Evolutionary conservation across 2,888 invertebrate species (phyloP), one percentile per base, ranked within the genome.

Genomic region (Drosophila nr. fundita): DNA sequence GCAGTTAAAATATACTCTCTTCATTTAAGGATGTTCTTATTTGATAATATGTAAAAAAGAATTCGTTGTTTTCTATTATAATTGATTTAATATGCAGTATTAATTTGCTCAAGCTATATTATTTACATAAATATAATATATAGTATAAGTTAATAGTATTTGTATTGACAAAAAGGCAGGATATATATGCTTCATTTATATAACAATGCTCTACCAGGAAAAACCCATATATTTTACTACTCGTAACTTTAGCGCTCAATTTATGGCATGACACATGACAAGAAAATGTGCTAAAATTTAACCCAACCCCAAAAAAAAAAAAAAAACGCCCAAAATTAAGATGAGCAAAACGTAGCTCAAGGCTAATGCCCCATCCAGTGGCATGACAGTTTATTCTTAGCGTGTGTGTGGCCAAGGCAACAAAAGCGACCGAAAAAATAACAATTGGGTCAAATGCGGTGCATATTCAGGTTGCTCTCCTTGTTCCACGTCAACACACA

Each of bases 351-450:
- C 65, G 54, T 53, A 57, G 29, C 62, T 73, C 77, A 77, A 77
- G 77, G 77, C 79, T 84, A 63, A 75, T 73, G 78, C 73, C 73
- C 82, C 66, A 66, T 72, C 52, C 69, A 66, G 72, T 78, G 69
- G 72, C 72, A 67, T 57, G 62, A 63, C 63, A 61, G 61, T 70
- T 73, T 82, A 78, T 78, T 85, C 79, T 73, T 67, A 66, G 83
- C 80, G 53, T 73, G 64, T 81, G 74, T 72, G 63, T 84, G 84
- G 67, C 78, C 81, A 81, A 72, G 81, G 80, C 66, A 73, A 68
- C 61, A 48, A 53, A 58, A 52, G 60, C 53, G 24, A 54, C 61
- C 49, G 18, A 55, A 52, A 58, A 63, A 57, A 57, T 57, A 78
- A 78, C 68, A 78, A 79, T 70, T 80, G 76, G 78, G 78, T 78